Conservation (phyloP, 2,888 invertebrate genomes). For the Ichneumoninae sp. region DNA sequence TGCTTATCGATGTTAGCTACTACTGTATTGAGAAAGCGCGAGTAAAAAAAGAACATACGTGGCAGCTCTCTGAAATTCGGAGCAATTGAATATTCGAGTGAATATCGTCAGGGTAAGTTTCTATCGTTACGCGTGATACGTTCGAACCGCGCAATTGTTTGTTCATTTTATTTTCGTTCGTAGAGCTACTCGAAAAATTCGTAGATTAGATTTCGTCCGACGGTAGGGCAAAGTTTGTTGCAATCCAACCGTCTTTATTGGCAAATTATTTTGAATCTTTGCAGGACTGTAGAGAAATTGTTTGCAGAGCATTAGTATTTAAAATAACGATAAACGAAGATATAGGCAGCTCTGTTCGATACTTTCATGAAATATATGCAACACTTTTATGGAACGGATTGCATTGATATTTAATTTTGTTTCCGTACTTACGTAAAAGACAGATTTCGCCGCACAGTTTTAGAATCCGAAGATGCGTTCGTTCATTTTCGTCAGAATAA, state of each 20-base stretch:
- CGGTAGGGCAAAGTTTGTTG: slow-evolving; percentile 34
- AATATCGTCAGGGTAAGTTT: slow-evolving; percentile 48
- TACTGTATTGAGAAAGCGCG: slow-evolving; percentile 15
- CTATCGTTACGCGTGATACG: slow-evolving; percentile 41
- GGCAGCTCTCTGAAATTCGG: slow-evolving; percentile 19
- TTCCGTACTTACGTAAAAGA: slow-evolving; percentile 44
- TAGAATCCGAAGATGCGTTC: slow-evolving; percentile 17
- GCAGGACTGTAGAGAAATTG: slow-evolving; percentile 31
- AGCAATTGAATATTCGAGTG: slow-evolving; percentile 20
- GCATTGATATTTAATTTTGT: slow-evolving; percentile 16
- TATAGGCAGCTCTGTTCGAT: background rate
- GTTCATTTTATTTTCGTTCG: background rate
- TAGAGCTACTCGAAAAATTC: slow-evolving; percentile 28
- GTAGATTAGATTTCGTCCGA: slow-evolving; percentile 40
- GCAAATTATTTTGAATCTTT: slow-evolving; percentile 53
- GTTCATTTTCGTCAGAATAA: slow-evolving; percentile 3
- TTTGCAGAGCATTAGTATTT: slow-evolving; percentile 45
- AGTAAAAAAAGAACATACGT: slow-evolving; percentile 4
- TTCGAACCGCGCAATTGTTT: slow-evolving; percentile 12
- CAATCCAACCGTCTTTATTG: slow-evolving; percentile 36
- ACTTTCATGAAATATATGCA: slow-evolving; percentile 1
- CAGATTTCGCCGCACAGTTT: slow-evolving; percentile 29
- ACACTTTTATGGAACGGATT: slow-evolving; percentile 20
- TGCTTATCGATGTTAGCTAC: slow-evolving; percentile 59
- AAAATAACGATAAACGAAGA: slow-evolving; percentile 10